These are phyloP conservation scores for Enteromius trimaculatus DNA, from an alignment of 2,797 vertebrate genomes.

Conservation along the genomic window DNA sequence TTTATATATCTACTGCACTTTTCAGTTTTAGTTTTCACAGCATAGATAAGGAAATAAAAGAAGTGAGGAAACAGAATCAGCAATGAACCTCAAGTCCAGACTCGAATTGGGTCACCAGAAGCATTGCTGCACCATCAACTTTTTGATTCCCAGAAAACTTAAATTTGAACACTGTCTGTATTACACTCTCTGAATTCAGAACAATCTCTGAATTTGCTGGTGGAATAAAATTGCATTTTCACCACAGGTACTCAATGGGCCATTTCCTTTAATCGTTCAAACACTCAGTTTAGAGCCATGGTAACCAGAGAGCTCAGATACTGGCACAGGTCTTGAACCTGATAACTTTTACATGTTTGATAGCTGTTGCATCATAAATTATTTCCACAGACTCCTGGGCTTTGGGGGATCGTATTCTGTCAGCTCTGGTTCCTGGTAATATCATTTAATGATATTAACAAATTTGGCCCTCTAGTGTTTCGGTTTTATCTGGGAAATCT, in stretches of 20 bases:
- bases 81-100: not conserved
- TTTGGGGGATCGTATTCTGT: conserved; percentile 89
- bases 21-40: not conserved
- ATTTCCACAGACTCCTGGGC: conserved; percentile 90
- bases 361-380: conserved; percentile 98
- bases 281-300: conserved; percentile 79
- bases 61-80: not conserved
- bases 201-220: not conserved
- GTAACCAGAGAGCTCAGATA: conserved; percentile 87
- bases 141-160: not conserved
- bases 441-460: conserved; percentile 99
- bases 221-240: conserved; percentile 7
- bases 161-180: not conserved
- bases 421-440: conserved; percentile 94
- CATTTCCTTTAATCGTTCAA: conserved; percentile 96
- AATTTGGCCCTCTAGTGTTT: conserved; percentile 97
- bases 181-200: too few species aligned
- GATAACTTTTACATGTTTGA: conserved; percentile 98
- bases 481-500: conserved; percentile 96
- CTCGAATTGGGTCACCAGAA: not conserved
- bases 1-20: not conserved
- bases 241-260: conserved; percentile 81
- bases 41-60: not conserved
- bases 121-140: not conserved
- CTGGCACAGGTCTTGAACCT: conserved; percentile 87